Percentiles rank a stretch among this genome's conserved stretches.
Evolutionary conservation across 53 echinoderm and acorn worm genomes (phyloP).

Genomic region (Echinarachnius parma): DNA sequence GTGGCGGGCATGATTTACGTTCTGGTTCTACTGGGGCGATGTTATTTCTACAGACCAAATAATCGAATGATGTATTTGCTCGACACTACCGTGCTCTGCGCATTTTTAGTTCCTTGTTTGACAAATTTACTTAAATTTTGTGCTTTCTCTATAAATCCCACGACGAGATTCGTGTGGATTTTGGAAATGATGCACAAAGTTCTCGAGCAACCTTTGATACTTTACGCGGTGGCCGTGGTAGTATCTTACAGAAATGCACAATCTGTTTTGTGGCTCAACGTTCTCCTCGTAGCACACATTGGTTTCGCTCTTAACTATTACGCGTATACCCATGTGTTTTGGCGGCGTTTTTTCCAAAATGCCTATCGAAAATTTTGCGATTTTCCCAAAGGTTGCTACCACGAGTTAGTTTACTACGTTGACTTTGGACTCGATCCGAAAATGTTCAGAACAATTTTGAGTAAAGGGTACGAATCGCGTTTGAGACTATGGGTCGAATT

Average conservation of each 20-base stretch:
- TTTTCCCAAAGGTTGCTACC: too few relatives aligned
- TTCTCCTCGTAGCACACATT: not conserved
- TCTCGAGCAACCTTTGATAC: not conserved
- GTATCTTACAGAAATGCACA: not conserved
- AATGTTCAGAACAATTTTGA: too few relatives aligned
- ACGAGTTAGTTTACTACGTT: too few relatives aligned
- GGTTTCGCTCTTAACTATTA: too few relatives aligned
- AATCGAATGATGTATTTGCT: not conserved
- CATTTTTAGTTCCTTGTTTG: not conserved
- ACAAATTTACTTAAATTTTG: not conserved
- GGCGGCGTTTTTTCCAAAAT: too few relatives aligned
- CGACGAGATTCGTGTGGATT: not conserved
- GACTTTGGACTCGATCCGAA: too few relatives aligned
- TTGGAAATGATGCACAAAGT: not conserved
- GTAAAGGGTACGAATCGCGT: too few relatives aligned
- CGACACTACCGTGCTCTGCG: not conserved
- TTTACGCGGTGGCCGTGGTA: not conserved
- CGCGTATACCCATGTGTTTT: too few relatives aligned
- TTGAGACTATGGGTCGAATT: too few relatives aligned
- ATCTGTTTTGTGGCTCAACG: not conserved
- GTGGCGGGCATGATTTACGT: not conserved
- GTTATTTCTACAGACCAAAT: not conserved
- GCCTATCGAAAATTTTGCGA: too few relatives aligned
- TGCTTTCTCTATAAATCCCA: not conserved
- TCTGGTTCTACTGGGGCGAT: not conserved